A percentile compares a stretch with the other conserved stretches of the same genome.
phyloP scores from a whole-genome alignment of 2,113 vertebrate genomes.

The Macaca nemestrina region DNA sequence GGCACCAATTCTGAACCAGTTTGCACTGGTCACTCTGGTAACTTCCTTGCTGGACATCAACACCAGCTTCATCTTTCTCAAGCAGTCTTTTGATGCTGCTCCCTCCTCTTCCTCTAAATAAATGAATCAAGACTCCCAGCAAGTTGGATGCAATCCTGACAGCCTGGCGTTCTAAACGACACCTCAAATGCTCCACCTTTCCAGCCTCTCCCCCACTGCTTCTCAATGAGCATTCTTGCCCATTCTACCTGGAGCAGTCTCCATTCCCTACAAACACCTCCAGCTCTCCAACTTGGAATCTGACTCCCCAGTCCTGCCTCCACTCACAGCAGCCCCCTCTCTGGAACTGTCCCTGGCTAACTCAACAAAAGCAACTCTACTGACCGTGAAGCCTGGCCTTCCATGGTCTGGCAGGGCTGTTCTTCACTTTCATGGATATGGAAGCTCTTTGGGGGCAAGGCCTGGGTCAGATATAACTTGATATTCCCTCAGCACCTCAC shows the following conservation, averaged over 20 bases:
- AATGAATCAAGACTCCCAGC: not conserved
- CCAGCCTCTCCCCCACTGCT: not conserved
- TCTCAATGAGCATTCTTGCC: not conserved
- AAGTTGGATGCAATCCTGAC: not conserved
- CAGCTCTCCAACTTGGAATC: not conserved
- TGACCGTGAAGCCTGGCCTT: not conserved
- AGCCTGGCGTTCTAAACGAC: not conserved
- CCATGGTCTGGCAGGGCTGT: not conserved
- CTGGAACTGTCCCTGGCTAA: not conserved
- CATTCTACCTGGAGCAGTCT: too few relatives aligned
- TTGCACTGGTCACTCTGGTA: fast-evolving
- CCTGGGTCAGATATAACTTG: not conserved
- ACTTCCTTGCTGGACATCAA: not conserved
- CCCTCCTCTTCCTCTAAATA: not conserved
- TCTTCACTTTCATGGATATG: fast-evolving
- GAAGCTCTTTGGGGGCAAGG: too few relatives aligned
- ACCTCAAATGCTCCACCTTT: fast-evolving
- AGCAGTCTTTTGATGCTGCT: not conserved
- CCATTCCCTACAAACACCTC: not conserved
- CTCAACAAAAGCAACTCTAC: too few relatives aligned
- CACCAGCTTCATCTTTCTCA: not conserved
- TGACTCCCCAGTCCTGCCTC: not conserved
- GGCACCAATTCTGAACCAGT: not conserved
- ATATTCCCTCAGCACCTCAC: not conserved
- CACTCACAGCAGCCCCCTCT: not conserved